These are phyloP conservation scores for Pristionchus entomophagus DNA, from an alignment of 2,888 invertebrate genomes.

Conservation along the genomic window DNA sequence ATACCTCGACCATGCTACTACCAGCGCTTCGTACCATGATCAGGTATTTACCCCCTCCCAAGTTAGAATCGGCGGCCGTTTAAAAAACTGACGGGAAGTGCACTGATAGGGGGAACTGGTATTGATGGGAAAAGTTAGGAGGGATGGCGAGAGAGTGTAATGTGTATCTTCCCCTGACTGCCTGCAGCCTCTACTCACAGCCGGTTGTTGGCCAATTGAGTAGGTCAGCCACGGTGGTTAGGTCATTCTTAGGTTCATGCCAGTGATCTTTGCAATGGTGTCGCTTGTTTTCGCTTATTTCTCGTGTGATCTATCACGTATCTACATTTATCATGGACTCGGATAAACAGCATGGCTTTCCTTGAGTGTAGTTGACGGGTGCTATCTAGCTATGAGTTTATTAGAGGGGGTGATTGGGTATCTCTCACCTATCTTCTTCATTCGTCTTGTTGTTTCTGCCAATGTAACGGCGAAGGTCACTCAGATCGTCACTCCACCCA, in stretches of 20 bases:
- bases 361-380: no score
- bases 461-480: not conserved
- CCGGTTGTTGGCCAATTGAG: slow-evolving; percentile 4
- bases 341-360: no score
- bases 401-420: no score
- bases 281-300: not conserved
- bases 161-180: slow-evolving; percentile 10
- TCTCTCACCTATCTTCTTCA: no score
- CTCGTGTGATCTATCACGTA: not conserved
- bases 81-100: not conserved
- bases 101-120: slow-evolving; percentile 24
- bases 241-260: not conserved
- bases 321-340: not conserved
- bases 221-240: not conserved
- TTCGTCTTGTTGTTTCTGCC: no score
- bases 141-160: not conserved
- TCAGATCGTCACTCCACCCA: not conserved
- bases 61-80: not conserved
- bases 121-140: slow-evolving; percentile 16
- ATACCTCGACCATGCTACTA: slow-evolving; percentile 1
- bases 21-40: not conserved
- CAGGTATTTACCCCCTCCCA: not conserved
- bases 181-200: not conserved
- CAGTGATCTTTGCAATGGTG: not conserved
- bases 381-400: no score